A percentile compares a stretch with the other conserved stretches of the same genome.
Evolutionary conservation across 2,888 invertebrate genomes (phyloP).

Genomic region (Acrocyrtus sp.): DNA sequence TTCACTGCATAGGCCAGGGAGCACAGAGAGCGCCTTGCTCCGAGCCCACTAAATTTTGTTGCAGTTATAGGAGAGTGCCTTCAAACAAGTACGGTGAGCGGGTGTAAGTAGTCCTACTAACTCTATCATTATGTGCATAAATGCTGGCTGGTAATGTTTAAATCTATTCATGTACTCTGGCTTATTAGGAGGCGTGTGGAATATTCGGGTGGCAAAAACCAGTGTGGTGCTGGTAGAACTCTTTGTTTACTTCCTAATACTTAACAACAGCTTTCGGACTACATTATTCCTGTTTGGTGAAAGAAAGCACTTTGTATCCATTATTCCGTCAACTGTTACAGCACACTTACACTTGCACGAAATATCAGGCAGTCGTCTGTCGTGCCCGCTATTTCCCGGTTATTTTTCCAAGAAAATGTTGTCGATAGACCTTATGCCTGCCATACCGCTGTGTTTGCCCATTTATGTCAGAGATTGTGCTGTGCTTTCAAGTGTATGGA

Average conservation of each 20-base stretch:
- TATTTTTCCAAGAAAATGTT: neutral
- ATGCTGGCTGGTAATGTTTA: neutral
- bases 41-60: neutral
- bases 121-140: constrained; percentile 9
- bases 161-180: neutral
- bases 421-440: neutral
- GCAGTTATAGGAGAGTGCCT: neutral
- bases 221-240: constrained; percentile 9
- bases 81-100: too few relatives aligned
- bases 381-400: neutral
- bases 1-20: neutral
- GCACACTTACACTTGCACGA: too few relatives aligned
- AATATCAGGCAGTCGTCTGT: neutral
- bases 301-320: constrained; percentile 32
- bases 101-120: neutral
- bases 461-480: neutral
- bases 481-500: neutral
- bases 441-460: neutral
- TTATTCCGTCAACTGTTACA: constrained; percentile 13
- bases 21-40: neutral
- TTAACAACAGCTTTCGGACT: constrained; percentile 29
- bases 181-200: too few relatives aligned
- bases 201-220: constrained; percentile 10
- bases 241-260: constrained; percentile 5
- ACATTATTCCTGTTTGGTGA: constrained; percentile 13